Evolutionary conservation across 2,113 vertebrate genomes (phyloP).

Genomic region (Xenopus laevis): DNA sequence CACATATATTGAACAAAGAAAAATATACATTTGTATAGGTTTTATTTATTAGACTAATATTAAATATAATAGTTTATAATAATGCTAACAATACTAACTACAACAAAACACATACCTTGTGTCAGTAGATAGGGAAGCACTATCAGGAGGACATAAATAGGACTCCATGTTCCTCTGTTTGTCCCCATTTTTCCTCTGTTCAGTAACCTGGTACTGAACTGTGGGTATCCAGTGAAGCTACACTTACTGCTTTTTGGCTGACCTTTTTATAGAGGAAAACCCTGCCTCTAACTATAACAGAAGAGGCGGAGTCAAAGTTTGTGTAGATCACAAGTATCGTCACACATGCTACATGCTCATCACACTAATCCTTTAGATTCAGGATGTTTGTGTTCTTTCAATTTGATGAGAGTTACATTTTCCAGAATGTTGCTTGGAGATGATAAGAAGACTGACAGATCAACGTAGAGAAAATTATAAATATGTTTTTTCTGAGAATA

Average conservation of each 20-base stretch:
- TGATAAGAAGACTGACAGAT: not conserved
- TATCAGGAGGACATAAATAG: constrained; percentile 9
- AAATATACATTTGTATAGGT: too few relatives aligned
- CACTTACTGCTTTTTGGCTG: not conserved
- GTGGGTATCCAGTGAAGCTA: constrained; percentile 7
- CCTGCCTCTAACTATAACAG: not conserved
- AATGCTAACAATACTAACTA: not conserved
- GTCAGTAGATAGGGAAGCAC: not conserved
- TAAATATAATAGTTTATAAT: not conserved
- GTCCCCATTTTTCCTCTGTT: constrained; percentile 30
- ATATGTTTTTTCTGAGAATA: constrained; percentile 4
- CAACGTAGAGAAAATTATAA: not conserved
- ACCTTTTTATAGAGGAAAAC: constrained; percentile 9
- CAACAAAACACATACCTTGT: constrained; percentile 15
- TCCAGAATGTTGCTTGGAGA: not conserved
- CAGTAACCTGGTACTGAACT: constrained; percentile 4
- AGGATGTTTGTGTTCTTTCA: constrained; percentile 44
- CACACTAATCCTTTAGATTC: constrained; percentile 12
- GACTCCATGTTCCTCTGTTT: constrained; percentile 16
- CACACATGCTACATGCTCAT: not conserved
- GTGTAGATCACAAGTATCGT: constrained; percentile 6
- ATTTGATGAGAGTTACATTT: constrained; percentile 12
- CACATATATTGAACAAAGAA: too few relatives aligned
- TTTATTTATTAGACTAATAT: too few relatives aligned
- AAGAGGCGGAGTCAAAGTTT: not conserved